Base-by-base conservation (phyloP, 2,888 invertebrate species). In the Sclerodermus sp. region DNA sequence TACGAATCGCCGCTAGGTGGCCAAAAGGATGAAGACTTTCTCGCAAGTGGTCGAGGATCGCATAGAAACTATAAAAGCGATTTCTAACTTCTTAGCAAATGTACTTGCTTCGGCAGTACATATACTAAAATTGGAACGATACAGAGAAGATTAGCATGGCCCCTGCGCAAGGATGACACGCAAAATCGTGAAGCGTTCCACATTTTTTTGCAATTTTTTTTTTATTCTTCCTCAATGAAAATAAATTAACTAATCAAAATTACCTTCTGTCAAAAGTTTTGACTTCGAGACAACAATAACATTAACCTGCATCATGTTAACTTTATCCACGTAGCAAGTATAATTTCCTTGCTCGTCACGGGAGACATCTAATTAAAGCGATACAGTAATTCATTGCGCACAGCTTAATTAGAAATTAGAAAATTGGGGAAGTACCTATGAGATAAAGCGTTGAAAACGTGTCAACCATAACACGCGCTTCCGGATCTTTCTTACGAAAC, bases 141-240 rank as follows among this genome's bases (percentile, higher is more conserved):
- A 90, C 89, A 90, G 89, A 90, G 89, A 90, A 90, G 89, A 90
- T 90, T 89, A 90, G 89, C 89, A 89, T 90, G 88, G 88, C 88
- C 89, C 88, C 89, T 90, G 88, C 88, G 88, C 88, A 89, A 89
- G 89, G 88, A 89, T 89, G 88, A 89, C 88, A 88, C 88, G 88
- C 88, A 89, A 90, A 90, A 89, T 90, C 89, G 89, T 89, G 88
- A 89, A 89, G 88, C 88, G 88, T 89, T 87, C 86, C 86, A 86
- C 85, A 87, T 85, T 85, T 85, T 84, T 84, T 78, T 12, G 12
- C 34, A 34, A 23, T 8, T 34, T 34, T 34, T 34, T 4, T 12
- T 34, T 34, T 4, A 34, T 34, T 34, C 10, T 4, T 12, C 10
- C 10, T 4, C 4, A 34, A 34, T 34, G 12, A 89, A 89, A 88